Conservation (phyloP, 2,888 invertebrate species). For the Hecatera dysodea region DNA sequence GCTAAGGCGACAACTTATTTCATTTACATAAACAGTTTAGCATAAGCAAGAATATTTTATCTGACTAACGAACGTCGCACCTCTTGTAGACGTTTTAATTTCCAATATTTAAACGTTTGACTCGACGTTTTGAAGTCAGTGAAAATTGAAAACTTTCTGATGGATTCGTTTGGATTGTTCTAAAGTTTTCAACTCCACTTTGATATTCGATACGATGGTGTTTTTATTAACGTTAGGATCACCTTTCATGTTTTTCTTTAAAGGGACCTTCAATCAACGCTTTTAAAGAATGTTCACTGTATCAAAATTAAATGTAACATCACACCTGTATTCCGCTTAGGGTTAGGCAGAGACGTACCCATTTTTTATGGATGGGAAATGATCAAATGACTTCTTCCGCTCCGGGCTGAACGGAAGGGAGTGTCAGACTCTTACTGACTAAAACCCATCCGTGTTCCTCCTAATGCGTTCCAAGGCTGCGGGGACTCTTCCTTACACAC, state of each 20-base stretch:
- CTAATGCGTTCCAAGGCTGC: too few species aligned
- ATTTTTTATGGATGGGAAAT: too few species aligned
- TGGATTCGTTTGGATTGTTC: constrained; percentile 55
- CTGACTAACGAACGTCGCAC: constrained; percentile 73
- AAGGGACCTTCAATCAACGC: not conserved
- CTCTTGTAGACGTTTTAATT: constrained; percentile 70
- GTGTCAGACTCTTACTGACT: too few species aligned
- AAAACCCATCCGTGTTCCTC: too few species aligned
- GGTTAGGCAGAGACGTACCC: not conserved
- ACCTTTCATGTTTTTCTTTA: constrained; percentile 5
- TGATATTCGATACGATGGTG: constrained; percentile 18
- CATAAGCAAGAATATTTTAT: constrained; percentile 80
- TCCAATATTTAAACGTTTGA: constrained; percentile 63
- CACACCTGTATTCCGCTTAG: not conserved
- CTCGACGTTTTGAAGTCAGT: constrained; percentile 49
- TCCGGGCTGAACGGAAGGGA: too few species aligned
- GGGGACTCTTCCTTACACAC: too few species aligned
- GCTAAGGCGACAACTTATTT: constrained; percentile 85
- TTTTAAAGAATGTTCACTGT: too few species aligned
- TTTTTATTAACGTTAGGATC: constrained; percentile 13
- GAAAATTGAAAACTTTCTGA: constrained; percentile 56
- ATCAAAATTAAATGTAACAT: not conserved
- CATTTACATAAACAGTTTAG: constrained; percentile 86
- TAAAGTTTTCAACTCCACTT: constrained; percentile 42
- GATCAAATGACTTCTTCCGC: too few species aligned